A percentile compares a stretch with the other conserved stretches of the same genome.
Evolutionary conservation across 2,888 invertebrate genomes (phyloP).

Genomic region (Baronia brevicornis): DNA sequence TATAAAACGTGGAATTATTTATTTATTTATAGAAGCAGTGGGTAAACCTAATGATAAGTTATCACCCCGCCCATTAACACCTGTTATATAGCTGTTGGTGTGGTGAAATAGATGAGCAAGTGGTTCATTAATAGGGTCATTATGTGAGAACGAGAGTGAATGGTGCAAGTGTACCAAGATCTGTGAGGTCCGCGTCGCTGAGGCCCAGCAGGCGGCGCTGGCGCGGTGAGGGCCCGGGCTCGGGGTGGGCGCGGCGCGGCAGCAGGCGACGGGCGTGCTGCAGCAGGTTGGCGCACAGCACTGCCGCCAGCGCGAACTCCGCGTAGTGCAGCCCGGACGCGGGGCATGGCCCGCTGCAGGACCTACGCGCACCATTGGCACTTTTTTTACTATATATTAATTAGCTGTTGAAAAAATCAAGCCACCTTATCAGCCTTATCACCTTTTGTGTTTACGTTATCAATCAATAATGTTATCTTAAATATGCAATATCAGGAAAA

Average conservation of each 20-base stretch:
- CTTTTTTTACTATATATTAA: background rate
- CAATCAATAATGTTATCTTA: no score
- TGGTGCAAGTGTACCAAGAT: background rate
- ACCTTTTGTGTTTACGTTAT: no score
- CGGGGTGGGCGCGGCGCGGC: background rate
- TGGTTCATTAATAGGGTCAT: background rate
- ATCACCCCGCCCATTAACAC: background rate
- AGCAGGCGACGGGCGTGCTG: constrained; percentile 6
- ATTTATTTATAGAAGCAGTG: no score
- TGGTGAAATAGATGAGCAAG: no score
- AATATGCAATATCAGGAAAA: no score
- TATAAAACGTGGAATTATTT: no score
- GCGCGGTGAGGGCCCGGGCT: constrained; percentile 19
- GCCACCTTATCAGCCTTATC: no score
- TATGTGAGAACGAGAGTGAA: background rate
- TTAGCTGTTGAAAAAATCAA: no score
- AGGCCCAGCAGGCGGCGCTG: constrained; percentile 32
- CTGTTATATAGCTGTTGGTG: no score
- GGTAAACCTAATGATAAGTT: background rate
- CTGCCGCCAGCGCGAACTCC: constrained; percentile 30
- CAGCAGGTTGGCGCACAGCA: constrained; percentile 15
- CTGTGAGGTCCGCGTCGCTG: constrained; percentile 25
- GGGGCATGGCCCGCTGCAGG: constrained; percentile 58
- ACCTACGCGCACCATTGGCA: constrained; percentile 24
- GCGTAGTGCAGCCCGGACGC: constrained; percentile 44